Percentiles rank a stretch among this genome's conserved stretches.
Conservation (phyloP, 2,797 vertebrate species). For the Chanos chanos region DNA sequence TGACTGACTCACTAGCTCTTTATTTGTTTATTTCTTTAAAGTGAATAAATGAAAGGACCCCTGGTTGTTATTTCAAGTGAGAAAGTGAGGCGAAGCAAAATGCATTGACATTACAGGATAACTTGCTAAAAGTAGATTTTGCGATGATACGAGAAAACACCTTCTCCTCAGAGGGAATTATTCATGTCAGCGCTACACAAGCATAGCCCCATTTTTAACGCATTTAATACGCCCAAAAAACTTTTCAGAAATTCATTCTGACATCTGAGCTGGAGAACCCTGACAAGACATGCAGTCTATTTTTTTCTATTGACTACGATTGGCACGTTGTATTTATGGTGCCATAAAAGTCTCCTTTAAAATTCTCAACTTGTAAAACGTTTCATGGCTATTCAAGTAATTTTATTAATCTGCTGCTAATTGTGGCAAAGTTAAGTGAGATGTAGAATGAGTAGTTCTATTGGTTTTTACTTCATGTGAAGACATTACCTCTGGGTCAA, state of each 20-base stretch:
- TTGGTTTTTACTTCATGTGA: neutral
- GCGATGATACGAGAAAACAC: constrained; percentile 15
- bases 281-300: constrained; percentile 23
- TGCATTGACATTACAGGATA: constrained; percentile 27
- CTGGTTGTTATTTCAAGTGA: constrained; percentile 10
- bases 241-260: constrained; percentile 25
- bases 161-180: constrained; percentile 36
- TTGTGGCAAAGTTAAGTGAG: constrained; percentile 23
- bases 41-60: constrained; percentile 25
- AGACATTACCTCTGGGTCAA: neutral
- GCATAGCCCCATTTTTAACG: constrained; percentile 25
- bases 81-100: constrained; percentile 18
- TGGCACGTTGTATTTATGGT: constrained; percentile 17
- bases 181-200: constrained; percentile 37
- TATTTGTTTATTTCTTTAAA: constrained; percentile 34
- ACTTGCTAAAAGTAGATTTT: constrained; percentile 34
- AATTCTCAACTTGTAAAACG: constrained; percentile 2
- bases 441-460: neutral
- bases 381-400: constrained; percentile 10
- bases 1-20: neutral
- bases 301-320: constrained; percentile 24
- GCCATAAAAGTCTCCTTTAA: constrained; percentile 3
- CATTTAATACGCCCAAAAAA: constrained; percentile 29
- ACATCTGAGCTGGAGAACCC: constrained; percentile 29
- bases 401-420: constrained; percentile 10